These are phyloP conservation scores for Pseudopipra pipra DNA, from an alignment of 2,113 vertebrate genomes.

Conservation along the genomic window DNA sequence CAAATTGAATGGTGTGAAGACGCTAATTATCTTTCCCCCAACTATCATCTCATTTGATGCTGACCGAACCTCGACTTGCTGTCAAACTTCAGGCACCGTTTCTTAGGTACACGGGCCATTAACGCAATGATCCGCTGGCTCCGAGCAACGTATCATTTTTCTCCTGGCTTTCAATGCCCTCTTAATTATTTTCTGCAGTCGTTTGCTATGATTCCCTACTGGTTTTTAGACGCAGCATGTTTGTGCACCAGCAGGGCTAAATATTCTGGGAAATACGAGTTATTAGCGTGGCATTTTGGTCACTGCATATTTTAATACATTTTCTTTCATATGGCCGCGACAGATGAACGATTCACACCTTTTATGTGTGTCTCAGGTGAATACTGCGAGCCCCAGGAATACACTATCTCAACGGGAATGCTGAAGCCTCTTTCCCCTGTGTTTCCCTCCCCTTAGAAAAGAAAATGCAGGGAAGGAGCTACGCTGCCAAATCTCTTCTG, in stretches of 20 bases:
- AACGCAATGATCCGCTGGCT: background rate
- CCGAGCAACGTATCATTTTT: background rate
- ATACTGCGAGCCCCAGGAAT: background rate
- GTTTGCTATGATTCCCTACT: conserved; percentile 9
- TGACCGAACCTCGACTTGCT: conserved; percentile 26
- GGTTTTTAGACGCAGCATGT: background rate
- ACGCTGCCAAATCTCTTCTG: background rate
- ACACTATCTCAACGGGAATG: background rate
- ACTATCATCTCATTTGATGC: background rate
- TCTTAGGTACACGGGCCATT: background rate
- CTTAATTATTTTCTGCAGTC: conserved; percentile 42
- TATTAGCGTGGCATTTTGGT: background rate
- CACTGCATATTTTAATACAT: background rate
- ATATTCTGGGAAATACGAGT: background rate
- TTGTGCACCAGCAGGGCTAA: conserved; percentile 6
- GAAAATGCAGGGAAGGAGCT: background rate
- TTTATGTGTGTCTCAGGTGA: background rate
- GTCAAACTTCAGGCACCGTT: conserved; percentile 4
- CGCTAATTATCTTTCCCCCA: background rate
- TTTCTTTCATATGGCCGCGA: background rate
- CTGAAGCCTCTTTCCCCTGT: background rate
- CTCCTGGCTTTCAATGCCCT: conserved; percentile 2
- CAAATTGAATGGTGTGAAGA: conserved; percentile 46
- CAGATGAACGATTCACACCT: background rate
- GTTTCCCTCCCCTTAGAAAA: background rate